Conservation (phyloP, 2,888 invertebrate genomes). For the Plebejus anna region DNA sequence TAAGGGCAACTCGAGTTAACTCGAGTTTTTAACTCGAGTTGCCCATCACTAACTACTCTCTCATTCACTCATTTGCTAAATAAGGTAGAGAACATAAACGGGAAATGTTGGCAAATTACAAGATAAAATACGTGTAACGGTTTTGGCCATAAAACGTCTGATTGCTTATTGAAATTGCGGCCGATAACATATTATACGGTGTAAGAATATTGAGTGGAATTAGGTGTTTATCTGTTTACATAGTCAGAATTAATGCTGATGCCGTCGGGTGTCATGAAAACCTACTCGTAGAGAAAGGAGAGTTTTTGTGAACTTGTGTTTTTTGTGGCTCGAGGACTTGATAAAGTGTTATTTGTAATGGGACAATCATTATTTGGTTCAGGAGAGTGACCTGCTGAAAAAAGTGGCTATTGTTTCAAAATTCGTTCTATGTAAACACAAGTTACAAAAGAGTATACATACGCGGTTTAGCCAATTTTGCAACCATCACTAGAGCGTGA, state of each 20-base stretch:
- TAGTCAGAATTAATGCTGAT: conserved; percentile 58
- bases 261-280: conserved; percentile 46
- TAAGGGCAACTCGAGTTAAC: too few relatives aligned
- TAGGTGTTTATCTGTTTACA: conserved; percentile 61
- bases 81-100: conserved; percentile 58
- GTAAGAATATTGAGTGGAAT: conserved; percentile 45
- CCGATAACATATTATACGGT: conserved; percentile 26
- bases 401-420: neutral
- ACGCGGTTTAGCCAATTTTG: conserved; percentile 64
- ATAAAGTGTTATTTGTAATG: conserved; percentile 56
- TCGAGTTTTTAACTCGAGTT: too few relatives aligned
- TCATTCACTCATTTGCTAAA: conserved; percentile 67
- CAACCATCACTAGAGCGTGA: conserved; percentile 74
- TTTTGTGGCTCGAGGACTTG: conserved; percentile 52
- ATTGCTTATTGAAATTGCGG: conserved; percentile 34
- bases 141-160: conserved; percentile 50
- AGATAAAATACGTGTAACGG: conserved; percentile 65
- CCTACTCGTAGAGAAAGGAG: conserved; percentile 60
- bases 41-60: conserved; percentile 39
- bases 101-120: conserved; percentile 75
- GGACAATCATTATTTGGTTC: conserved; percentile 37
- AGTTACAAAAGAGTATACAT: conserved; percentile 52
- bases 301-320: conserved; percentile 56
- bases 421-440: conserved; percentile 43
- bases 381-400: neutral